Conservation (phyloP, 1,140 invertebrate genomes). For the Drosophila kepulauana region DNA sequence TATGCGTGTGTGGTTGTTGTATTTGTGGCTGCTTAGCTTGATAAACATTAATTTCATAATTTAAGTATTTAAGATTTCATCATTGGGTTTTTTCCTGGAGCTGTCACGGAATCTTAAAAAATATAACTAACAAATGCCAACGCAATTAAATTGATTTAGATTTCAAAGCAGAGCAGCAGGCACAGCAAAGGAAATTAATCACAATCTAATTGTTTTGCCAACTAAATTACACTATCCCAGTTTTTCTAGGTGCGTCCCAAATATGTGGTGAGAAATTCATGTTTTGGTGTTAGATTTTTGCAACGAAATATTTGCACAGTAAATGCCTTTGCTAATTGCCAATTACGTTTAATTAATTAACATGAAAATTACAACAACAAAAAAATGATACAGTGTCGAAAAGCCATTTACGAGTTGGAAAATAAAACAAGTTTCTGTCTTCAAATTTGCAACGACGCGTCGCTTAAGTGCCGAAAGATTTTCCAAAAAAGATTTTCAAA, state of each 20-base stretch:
- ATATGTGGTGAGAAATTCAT: constrained; percentile 4
- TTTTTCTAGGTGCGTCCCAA: not conserved
- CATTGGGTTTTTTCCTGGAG: constrained; percentile 8
- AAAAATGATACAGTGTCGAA: constrained; percentile 24
- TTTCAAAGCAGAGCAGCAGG: not conserved
- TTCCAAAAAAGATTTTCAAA: constrained; percentile 49
- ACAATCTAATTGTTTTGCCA: constrained; percentile 1
- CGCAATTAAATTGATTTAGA: not conserved
- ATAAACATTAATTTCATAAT: constrained; percentile 74
- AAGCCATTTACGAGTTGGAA: constrained; percentile 39
- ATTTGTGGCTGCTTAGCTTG: constrained; percentile 14
- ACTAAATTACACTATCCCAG: not conserved
- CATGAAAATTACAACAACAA: constrained; percentile 38
- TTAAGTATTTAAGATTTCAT: constrained; percentile 64
- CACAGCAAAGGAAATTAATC: not conserved
- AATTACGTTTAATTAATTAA: constrained; percentile 77
- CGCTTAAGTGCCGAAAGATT: constrained; percentile 52
- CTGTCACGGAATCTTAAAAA: constrained; percentile 4
- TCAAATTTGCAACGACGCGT: constrained; percentile 14
- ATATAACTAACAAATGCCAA: not conserved
- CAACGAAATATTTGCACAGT: constrained; percentile 41
- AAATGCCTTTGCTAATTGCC: constrained; percentile 64
- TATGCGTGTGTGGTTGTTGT: constrained; percentile 11
- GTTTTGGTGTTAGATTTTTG: constrained; percentile 32
- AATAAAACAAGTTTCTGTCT: constrained; percentile 51